Conservation (phyloP, 2,113 vertebrate species). For the Engraulis encrasicolus region DNA sequence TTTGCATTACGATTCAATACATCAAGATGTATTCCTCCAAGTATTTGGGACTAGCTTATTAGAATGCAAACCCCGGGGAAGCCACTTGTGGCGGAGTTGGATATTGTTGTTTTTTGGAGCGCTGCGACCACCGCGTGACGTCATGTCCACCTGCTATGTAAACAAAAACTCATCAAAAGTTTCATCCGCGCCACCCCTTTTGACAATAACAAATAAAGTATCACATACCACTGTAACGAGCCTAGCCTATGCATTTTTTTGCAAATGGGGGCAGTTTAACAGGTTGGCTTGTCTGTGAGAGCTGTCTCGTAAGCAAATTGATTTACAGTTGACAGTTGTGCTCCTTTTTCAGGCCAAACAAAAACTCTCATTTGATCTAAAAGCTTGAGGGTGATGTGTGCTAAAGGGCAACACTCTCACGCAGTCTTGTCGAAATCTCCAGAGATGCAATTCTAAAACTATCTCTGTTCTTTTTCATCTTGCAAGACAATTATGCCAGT, state of each 20-base stretch:
- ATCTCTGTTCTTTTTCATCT: neutral
- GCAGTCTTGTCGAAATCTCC: too few species aligned
- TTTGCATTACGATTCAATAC: constrained; percentile 74
- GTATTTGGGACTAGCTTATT: constrained; percentile 74
- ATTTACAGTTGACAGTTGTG: neutral
- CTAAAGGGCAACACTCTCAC: too few species aligned
- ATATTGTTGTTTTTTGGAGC: constrained; percentile 71
- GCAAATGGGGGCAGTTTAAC: neutral
- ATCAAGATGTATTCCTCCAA: constrained; percentile 74
- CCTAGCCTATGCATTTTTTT: neutral
- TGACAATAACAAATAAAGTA: constrained; percentile 12
- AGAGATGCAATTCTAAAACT: too few species aligned
- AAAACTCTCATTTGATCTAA: neutral
- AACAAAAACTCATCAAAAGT: constrained; percentile 72
- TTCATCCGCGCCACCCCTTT: neutral
- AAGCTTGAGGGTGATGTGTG: neutral
- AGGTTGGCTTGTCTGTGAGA: neutral
- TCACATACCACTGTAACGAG: neutral
- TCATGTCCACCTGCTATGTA: constrained; percentile 90
- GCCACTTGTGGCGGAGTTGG: constrained; percentile 70
- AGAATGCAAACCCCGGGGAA: constrained; percentile 69
- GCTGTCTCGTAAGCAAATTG: neutral
- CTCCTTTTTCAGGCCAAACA: neutral
- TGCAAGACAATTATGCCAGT: neutral
- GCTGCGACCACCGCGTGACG: constrained; percentile 81